phyloP scores from a whole-genome alignment of 2,113 vertebrate species.

The Leucopsar rothschildi region DNA sequence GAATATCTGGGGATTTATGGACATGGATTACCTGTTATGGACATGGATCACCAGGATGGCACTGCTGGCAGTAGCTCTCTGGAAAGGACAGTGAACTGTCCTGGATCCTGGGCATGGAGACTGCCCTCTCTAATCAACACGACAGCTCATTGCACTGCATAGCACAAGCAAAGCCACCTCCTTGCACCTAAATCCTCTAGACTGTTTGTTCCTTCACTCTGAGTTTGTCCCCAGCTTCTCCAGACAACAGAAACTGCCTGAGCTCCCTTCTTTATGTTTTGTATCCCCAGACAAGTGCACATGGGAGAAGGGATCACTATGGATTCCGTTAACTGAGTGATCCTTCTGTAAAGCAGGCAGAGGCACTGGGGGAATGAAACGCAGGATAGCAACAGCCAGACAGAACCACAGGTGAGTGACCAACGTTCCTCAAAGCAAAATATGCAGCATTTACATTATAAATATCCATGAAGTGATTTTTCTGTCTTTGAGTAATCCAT shows the following conservation, averaged over 20 bases:
- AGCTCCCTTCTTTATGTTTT: background rate
- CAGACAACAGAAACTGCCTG: background rate
- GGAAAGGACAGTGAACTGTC: background rate
- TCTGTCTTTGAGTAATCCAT: background rate
- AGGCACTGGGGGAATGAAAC: background rate
- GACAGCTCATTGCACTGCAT: background rate
- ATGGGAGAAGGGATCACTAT: background rate
- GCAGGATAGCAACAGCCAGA: background rate
- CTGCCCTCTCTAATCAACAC: background rate
- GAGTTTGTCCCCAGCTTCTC: background rate
- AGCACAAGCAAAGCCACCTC: background rate
- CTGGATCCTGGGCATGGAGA: background rate
- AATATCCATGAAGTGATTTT: background rate
- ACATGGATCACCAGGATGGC: background rate
- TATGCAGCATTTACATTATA: background rate
- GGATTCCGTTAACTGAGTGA: background rate
- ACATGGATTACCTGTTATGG: background rate
- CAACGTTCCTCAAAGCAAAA: background rate
- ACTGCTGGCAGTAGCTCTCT: background rate
- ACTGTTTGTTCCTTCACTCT: background rate
- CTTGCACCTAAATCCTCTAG: background rate
- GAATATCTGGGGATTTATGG: background rate
- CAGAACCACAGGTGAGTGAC: background rate
- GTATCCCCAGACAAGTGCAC: background rate
- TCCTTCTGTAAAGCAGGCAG: background rate